Evolutionary conservation across 2,888 invertebrate genomes (phyloP).

Genomic region (Netelia fuscicornis): DNA sequence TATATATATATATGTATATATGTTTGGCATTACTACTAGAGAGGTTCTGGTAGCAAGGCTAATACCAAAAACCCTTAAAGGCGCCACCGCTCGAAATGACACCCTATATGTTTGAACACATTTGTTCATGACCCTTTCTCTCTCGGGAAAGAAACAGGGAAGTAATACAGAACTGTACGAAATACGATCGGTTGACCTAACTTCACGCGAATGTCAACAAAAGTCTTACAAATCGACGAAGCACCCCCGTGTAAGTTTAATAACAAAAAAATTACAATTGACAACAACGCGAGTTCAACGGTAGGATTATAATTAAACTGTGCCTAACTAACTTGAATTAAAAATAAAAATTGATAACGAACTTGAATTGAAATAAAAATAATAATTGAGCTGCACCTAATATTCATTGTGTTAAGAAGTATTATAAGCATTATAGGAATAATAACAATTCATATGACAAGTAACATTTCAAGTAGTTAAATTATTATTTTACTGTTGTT

Average conservation of each 20-base stretch:
- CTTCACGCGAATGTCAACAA: conserved; percentile 33
- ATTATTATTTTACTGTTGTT: background rate
- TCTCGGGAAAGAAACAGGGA: conserved; percentile 58
- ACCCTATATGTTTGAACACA: conserved; percentile 84
- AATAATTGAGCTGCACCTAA: no score
- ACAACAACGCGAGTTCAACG: background rate
- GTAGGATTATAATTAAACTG: background rate
- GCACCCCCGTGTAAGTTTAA: background rate
- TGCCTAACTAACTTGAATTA: background rate
- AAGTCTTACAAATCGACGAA: background rate
- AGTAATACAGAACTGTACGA: conserved; percentile 57
- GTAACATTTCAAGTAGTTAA: no score
- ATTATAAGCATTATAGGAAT: no score
- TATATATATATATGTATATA: conserved; percentile 32
- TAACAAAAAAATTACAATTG: background rate
- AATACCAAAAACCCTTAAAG: conserved; percentile 46
- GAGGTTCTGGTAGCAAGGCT: conserved; percentile 43
- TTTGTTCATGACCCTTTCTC: conserved; percentile 83
- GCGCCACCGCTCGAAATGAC: conserved; percentile 75
- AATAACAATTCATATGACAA: no score
- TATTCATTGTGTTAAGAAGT: no score
- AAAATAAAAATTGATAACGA: no score
- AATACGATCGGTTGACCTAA: conserved; percentile 52
- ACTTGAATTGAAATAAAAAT: no score
- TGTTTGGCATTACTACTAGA: background rate